Percentiles rank a stretch among this genome's conserved stretches.
These are phyloP conservation scores for Pseudolycoriella hygida DNA, from an alignment of 2,888 invertebrate species.

Conservation along the genomic window DNA sequence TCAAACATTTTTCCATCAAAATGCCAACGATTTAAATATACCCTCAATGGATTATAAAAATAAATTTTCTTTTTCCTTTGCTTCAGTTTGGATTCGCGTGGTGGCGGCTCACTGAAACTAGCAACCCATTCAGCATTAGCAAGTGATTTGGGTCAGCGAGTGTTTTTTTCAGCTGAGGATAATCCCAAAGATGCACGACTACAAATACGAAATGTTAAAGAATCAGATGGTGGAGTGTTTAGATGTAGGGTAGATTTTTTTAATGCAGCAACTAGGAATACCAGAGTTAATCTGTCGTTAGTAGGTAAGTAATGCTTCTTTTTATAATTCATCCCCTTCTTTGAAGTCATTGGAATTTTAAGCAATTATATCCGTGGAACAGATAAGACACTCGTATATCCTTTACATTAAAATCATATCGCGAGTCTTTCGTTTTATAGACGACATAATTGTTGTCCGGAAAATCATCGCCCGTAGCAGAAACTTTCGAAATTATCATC, in stretches of 20 bases:
- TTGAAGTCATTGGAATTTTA: no score
- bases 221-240: slow-evolving; percentile 66
- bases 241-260: slow-evolving; percentile 79
- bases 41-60: no score
- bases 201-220: slow-evolving; percentile 50
- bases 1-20: no score
- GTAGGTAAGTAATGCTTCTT: slow-evolving; percentile 48
- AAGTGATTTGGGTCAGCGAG: slow-evolving; percentile 55
- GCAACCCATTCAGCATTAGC: slow-evolving; percentile 61
- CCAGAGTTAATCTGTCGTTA: slow-evolving; percentile 68
- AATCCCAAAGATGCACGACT: slow-evolving; percentile 55
- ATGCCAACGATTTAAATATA: no score
- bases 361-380: no score
- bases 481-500: no score
- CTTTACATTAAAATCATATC: no score
- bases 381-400: no score
- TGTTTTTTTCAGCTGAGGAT: slow-evolving; percentile 56
- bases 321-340: background rate
- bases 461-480: no score
- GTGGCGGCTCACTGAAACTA: slow-evolving; percentile 41
- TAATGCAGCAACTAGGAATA: slow-evolving; percentile 76
- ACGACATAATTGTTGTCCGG: no score
- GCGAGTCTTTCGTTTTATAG: no score
- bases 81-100: slow-evolving; percentile 60
- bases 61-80: no score